Conservation (phyloP, 2,888 invertebrate species). For the Peribatodes rhomboidaria region DNA sequence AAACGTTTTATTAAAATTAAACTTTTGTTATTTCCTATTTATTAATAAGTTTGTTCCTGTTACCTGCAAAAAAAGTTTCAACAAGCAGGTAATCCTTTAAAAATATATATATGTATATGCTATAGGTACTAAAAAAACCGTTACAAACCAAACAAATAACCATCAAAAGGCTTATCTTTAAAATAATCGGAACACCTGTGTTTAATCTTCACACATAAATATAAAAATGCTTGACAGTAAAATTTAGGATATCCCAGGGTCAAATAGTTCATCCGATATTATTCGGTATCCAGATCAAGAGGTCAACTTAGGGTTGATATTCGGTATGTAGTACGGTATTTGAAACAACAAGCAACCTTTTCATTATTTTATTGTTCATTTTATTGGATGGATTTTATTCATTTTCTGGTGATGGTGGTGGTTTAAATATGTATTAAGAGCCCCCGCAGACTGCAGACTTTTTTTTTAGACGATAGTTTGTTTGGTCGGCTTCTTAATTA, state of each 20-base stretch:
- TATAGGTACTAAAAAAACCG: constrained; percentile 39
- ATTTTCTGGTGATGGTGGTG: not conserved
- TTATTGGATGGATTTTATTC: constrained; percentile 5
- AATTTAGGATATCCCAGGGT: constrained; percentile 44
- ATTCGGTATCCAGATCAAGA: constrained; percentile 60
- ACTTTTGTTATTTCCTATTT: no score
- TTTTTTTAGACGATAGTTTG: no score
- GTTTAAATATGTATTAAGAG: no score
- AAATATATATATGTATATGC: no score
- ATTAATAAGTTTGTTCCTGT: no score
- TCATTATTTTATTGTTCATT: no score
- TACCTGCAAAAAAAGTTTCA: no score
- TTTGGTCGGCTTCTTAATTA: no score
- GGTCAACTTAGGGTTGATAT: constrained; percentile 63
- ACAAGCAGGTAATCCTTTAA: no score
- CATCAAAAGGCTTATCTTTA: constrained; percentile 39
- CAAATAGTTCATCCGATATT: constrained; percentile 60
- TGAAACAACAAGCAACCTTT: no score
- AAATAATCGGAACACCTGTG: constrained; percentile 62
- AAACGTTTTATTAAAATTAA: no score
- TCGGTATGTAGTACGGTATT: not conserved
- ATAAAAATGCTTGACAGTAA: constrained; percentile 44
- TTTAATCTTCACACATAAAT: constrained; percentile 71
- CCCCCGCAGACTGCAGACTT: no score
- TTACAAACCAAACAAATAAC: constrained; percentile 54